These are phyloP conservation scores for Euwallacea similis DNA, from an alignment of 1,140 invertebrate genomes.

Conservation along the genomic window DNA sequence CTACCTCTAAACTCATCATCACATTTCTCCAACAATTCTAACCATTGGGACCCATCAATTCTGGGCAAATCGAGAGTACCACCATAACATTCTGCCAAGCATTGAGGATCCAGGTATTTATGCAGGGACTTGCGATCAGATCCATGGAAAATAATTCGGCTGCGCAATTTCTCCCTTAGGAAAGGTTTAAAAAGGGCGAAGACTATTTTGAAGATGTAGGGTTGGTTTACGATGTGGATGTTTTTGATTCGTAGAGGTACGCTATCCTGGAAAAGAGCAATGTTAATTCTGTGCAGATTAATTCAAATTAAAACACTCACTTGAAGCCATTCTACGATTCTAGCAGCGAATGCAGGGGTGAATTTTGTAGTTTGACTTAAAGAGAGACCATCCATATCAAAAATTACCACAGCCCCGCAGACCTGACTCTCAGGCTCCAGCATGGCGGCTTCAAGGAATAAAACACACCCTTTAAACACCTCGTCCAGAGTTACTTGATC, in stretches of 20 bases:
- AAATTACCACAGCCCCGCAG: conserved; percentile 74
- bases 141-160: conserved; percentile 80
- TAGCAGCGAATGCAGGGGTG: conserved; percentile 77
- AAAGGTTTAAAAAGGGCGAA: conserved; percentile 87
- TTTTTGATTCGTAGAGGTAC: conserved; percentile 82
- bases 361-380: conserved; percentile 81
- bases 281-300: not conserved
- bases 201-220: conserved; percentile 84
- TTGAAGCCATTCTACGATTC: conserved; percentile 80
- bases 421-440: conserved; percentile 77
- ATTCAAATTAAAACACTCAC: conserved; percentile 41
- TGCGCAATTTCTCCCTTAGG: conserved; percentile 73
- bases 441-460: conserved; percentile 79
- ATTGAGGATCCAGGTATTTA: conserved; percentile 75
- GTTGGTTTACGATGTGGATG: conserved; percentile 86
- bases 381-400: conserved; percentile 81
- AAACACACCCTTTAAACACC: conserved; percentile 78
- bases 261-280: conserved; percentile 62
- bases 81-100: conserved; percentile 76
- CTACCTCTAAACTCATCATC: conserved; percentile 75
- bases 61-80: conserved; percentile 69
- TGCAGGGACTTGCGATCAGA: conserved; percentile 79
- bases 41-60: conserved; percentile 71
- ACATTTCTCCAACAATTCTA: conserved; percentile 67
- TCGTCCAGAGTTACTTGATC: conserved; percentile 77